phyloP scores from a whole-genome alignment of 1,140 invertebrate species.

The Berghia stephanieae region DNA sequence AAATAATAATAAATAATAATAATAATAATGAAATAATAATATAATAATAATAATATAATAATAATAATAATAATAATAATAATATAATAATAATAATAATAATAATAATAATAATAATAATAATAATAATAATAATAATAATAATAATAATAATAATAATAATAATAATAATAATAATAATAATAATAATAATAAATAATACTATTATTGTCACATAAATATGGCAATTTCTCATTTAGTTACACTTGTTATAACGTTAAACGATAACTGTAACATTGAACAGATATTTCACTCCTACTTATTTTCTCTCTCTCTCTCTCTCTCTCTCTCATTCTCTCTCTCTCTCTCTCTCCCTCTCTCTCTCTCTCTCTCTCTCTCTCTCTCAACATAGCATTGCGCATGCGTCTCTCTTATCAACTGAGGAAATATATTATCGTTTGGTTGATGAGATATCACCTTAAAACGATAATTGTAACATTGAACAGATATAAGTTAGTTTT shows the following conservation, averaged over 20 bases:
- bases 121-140: neutral
- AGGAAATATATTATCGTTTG: neutral
- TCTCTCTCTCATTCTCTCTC: conserved; percentile 13
- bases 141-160: neutral
- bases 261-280: neutral
- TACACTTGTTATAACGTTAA: too few relatives aligned
- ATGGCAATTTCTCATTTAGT: too few relatives aligned
- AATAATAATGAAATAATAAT: too few relatives aligned
- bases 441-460: neutral
- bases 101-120: too few relatives aligned
- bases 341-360: conserved; percentile 22
- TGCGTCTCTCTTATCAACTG: neutral
- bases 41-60: too few relatives aligned
- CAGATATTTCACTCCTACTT: neutral
- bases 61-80: too few relatives aligned
- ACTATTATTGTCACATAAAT: neutral
- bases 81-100: too few relatives aligned
- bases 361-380: conserved; percentile 29
- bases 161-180: neutral
- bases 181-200: neutral
- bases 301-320: conserved; percentile 13
- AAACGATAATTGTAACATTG: too few relatives aligned
- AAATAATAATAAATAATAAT: too few relatives aligned
- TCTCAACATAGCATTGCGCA: conserved; percentile 9
- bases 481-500: too few relatives aligned